Percentiles rank a stretch among this genome's conserved stretches.
Conservation (phyloP, 2,113 vertebrate genomes). For the Chaetura pelagica region DNA sequence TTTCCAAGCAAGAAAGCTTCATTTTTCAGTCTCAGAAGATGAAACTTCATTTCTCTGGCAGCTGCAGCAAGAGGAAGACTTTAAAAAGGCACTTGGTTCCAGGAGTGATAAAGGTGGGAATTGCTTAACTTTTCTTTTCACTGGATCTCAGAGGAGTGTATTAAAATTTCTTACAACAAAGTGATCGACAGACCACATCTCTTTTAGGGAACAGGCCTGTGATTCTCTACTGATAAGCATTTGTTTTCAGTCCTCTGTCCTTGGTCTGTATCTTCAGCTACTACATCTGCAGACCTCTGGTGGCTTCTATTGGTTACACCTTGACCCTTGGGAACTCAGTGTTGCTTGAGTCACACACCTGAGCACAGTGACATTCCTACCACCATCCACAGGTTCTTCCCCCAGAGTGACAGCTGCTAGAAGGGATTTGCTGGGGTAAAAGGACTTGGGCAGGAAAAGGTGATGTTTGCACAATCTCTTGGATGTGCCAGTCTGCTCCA, state of each 20-base stretch:
- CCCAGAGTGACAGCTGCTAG: neutral
- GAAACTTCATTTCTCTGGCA: neutral
- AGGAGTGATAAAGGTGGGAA: neutral
- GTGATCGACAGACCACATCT: neutral
- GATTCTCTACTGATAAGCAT: rapidly evolving
- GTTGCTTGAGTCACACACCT: neutral
- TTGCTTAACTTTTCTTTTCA: neutral
- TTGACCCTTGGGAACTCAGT: neutral
- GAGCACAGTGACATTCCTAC: neutral
- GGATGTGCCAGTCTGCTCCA: neutral
- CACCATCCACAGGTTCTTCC: neutral
- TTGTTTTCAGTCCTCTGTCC: neutral
- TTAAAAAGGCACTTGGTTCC: neutral
- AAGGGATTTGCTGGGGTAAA: neutral
- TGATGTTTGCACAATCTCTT: rapidly evolving
- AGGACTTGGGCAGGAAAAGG: neutral
- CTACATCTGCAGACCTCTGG: neutral
- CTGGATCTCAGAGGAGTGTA: neutral
- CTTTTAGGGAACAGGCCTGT: neutral
- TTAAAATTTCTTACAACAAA: neutral
- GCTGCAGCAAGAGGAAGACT: neutral
- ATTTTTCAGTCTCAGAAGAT: conserved; percentile 16
- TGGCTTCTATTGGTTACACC: neutral
- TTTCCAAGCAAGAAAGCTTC: neutral
- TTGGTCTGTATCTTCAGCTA: neutral